Evolutionary conservation across 2,888 invertebrate genomes (phyloP), one percentile per base, ranked within the genome.

Genomic region (Xylota segnis): DNA sequence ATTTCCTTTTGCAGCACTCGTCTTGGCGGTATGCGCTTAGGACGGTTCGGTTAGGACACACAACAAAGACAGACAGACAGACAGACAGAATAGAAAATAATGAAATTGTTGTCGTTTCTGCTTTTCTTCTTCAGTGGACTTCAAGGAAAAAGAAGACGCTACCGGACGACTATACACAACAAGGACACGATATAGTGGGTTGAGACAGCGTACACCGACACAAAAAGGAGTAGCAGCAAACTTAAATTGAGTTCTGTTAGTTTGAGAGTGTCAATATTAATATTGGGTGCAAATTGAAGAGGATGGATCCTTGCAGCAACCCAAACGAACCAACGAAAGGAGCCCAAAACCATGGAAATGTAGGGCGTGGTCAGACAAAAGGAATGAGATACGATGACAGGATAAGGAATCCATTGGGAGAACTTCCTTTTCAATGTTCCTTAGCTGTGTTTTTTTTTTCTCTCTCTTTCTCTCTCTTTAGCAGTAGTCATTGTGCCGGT

Each of bases 241-340:
- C 83, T 83, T 83, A 72, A 83, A 83, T 83, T 77, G 83, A 83
- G 83, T 83, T 83, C 83, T 77, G 83, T 72, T 83, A 83, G 83
- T 77, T 77, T 71, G 83, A 83, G 83, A 83, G 83, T 83, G 83
- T 83, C 83, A 83, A 83, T 77, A 83, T 83, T 83, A 83, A 83
- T 83, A 83, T 83, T 77, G 83, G 77, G 83, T 83, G 83, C 83
- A 83, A 83, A 83, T 83, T 77, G 83, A 83, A 72, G 77, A 72
- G 76, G 83, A 83, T 77, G 77, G 76, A 63, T 83, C 54, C 71
- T 65, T 40, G 61, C 56, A 75, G 79, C 59, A n/a, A 2, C 32
- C 27, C 27, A 37, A 32, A 52, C 37, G 54, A 45, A 63, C 29
- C 16, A 18, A 40, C 23, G 27, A 54, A 32, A 54, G 18, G 65